phyloP scores from a whole-genome alignment of 1,140 invertebrate species.

The Phortica variegata region DNA sequence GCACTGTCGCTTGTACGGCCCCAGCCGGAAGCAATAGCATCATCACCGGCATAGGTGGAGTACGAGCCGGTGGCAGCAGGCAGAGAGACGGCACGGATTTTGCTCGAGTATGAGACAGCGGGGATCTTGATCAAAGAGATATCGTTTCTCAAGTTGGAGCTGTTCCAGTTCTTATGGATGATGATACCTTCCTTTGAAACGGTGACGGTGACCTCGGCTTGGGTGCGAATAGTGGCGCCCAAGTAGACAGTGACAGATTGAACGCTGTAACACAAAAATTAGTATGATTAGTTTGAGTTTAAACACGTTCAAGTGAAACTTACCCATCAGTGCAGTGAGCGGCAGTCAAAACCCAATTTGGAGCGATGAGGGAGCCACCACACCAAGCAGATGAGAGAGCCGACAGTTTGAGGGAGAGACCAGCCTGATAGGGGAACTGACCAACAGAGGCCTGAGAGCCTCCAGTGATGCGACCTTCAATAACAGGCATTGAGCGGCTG shows the following conservation, averaged over 20 bases:
- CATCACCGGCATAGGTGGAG: constrained; percentile 28
- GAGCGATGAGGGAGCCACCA: constrained; percentile 61
- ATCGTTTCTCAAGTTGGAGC: constrained; percentile 32
- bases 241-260: constrained; percentile 36
- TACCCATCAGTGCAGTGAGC: constrained; percentile 42
- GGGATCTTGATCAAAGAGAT: constrained; percentile 43
- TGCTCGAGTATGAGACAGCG: constrained; percentile 4
- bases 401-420: constrained; percentile 37
- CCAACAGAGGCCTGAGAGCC: constrained; percentile 32
- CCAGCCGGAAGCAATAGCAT: constrained; percentile 42
- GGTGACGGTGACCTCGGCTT: constrained; percentile 19
- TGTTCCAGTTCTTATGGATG: constrained; percentile 35
- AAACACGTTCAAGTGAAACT: not conserved
- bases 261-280: constrained; percentile 11
- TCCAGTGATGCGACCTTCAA: constrained; percentile 48
- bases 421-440: constrained; percentile 57
- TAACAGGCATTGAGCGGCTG: constrained; percentile 32
- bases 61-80: constrained; percentile 31
- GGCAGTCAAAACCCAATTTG: constrained; percentile 30
- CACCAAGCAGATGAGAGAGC: constrained; percentile 47
- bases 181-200: constrained; percentile 17
- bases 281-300: not conserved
- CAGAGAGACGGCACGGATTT: constrained; percentile 17
- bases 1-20: constrained; percentile 25
- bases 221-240: constrained; percentile 37